These are phyloP conservation scores for Tribolium madens DNA, from an alignment of 1,140 invertebrate species.

Conservation along the genomic window DNA sequence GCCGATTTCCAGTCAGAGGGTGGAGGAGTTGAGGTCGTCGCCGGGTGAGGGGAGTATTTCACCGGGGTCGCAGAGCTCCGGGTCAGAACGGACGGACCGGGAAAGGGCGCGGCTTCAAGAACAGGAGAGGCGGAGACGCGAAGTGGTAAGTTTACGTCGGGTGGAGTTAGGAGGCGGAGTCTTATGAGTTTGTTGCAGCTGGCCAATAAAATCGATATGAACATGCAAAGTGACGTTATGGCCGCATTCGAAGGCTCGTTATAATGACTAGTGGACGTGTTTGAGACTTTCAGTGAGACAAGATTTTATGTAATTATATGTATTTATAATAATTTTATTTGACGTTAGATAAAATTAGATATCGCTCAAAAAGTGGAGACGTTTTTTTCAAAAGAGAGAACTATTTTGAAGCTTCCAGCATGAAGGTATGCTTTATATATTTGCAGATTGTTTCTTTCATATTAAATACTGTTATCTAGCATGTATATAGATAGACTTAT, in stretches of 20 bases:
- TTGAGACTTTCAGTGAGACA: slow-evolving; percentile 40
- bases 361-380: slow-evolving; percentile 47
- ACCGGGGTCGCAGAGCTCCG: slow-evolving; percentile 72
- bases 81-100: slow-evolving; percentile 78
- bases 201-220: slow-evolving; percentile 97
- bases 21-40: slow-evolving; percentile 62
- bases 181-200: slow-evolving; percentile 76
- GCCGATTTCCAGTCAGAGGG: slow-evolving; percentile 63
- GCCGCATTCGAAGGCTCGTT: slow-evolving; percentile 96
- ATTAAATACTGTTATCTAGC: slow-evolving; percentile 32
- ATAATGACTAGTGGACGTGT: slow-evolving; percentile 67
- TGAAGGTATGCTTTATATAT: slow-evolving; percentile 45
- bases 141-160: slow-evolving; percentile 81
- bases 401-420: slow-evolving; percentile 51
- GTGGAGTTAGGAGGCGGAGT: not conserved
- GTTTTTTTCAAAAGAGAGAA: slow-evolving; percentile 34
- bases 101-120: slow-evolving; percentile 85
- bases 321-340: slow-evolving; percentile 54
- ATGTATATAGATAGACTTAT: slow-evolving; percentile 39
- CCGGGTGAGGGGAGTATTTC: slow-evolving; percentile 66
- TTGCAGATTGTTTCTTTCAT: slow-evolving; percentile 23
- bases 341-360: slow-evolving; percentile 47
- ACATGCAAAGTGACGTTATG: slow-evolving; percentile 97
- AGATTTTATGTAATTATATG: slow-evolving; percentile 53
- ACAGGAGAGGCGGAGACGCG: slow-evolving; percentile 89